These are phyloP conservation scores for Papilio machaon DNA, from an alignment of 1,140 invertebrate genomes.

Conservation along the genomic window DNA sequence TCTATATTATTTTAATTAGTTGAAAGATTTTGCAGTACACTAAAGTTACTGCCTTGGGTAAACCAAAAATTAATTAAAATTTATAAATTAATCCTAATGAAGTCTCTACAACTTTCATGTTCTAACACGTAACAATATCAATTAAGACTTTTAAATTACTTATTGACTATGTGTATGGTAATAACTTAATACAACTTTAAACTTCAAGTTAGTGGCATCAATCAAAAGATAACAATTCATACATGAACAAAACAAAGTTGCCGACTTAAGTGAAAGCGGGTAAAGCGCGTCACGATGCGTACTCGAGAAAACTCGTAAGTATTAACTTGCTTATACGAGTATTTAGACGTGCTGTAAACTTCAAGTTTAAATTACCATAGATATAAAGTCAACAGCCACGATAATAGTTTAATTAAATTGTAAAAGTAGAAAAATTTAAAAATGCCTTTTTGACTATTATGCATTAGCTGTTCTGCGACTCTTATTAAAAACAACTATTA, in stretches of 20 bases:
- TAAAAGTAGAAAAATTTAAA: background rate
- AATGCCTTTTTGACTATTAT: background rate
- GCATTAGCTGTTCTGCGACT: no score
- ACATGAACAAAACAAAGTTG: constrained; percentile 34
- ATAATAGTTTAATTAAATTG: background rate
- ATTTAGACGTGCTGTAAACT: constrained; percentile 20
- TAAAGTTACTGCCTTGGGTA: no score
- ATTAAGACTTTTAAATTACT: background rate
- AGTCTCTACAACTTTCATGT: background rate
- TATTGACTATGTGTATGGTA: background rate
- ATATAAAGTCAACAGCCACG: background rate
- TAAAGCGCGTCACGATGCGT: constrained; percentile 44
- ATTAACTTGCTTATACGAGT: constrained; percentile 43
- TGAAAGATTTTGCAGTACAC: no score
- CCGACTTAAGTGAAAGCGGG: constrained; percentile 49
- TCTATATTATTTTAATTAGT: no score
- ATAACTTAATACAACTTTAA: background rate
- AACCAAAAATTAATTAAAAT: no score
- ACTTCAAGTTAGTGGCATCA: constrained; percentile 15
- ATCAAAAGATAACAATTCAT: constrained; percentile 39
- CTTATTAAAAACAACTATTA: no score
- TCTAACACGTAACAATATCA: background rate
- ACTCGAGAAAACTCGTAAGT: constrained; percentile 57
- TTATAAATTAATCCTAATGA: background rate
- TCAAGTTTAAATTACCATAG: background rate